Evolutionary conservation across 2,888 invertebrate genomes (phyloP).

Genomic region (Abrostola tripartita): DNA sequence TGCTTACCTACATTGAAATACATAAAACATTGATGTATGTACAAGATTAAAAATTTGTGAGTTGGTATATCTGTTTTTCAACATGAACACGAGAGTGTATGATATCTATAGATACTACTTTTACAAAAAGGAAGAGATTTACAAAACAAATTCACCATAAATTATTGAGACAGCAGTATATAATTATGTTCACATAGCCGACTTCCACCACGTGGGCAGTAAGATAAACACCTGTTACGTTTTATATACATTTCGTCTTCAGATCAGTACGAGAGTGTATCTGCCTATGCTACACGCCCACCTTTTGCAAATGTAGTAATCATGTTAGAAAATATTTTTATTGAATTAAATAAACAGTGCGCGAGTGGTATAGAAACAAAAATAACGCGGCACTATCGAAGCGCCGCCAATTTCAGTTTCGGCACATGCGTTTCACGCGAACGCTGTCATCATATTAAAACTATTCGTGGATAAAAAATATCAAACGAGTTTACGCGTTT

Average conservation of each 20-base stretch:
- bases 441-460: slow-evolving; percentile 70
- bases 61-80: too few species aligned
- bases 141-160: slow-evolving; percentile 12
- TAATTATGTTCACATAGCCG: slow-evolving; percentile 23
- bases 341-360: slow-evolving; percentile 78
- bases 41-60: too few species aligned
- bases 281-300: slow-evolving; percentile 10
- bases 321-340: slow-evolving; percentile 70
- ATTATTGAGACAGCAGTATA: slow-evolving; percentile 23
- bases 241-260: slow-evolving; percentile 28
- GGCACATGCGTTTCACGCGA: slow-evolving; percentile 71
- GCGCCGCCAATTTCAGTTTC: slow-evolving; percentile 72
- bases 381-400: slow-evolving; percentile 78
- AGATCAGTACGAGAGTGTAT: slow-evolving; percentile 22
- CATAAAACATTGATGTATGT: too few species aligned
- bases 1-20: too few species aligned
- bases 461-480: slow-evolving; percentile 58
- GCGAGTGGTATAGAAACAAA: slow-evolving; percentile 74
- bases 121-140: too few species aligned
- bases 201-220: slow-evolving; percentile 20
- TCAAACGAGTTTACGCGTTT: slow-evolving; percentile 39
- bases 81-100: too few species aligned
- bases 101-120: too few species aligned
- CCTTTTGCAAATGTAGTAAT: slow-evolving; percentile 29
- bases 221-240: slow-evolving; percentile 44